These are phyloP conservation scores for Myopa testacea DNA, from an alignment of 2,888 invertebrate species.

Conservation along the genomic window DNA sequence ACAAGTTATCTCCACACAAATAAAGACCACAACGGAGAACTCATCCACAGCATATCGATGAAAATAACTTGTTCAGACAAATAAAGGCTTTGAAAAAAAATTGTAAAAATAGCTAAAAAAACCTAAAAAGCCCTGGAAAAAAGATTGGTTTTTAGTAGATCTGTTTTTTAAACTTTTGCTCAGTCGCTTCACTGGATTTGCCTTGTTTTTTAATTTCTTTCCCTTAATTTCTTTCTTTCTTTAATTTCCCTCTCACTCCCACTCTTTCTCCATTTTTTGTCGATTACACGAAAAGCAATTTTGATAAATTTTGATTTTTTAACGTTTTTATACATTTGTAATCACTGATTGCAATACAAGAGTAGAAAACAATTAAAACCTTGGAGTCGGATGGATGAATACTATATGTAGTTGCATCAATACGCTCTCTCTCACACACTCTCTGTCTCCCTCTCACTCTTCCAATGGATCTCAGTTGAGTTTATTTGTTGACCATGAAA, in stretches of 20 bases:
- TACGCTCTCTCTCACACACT: no score
- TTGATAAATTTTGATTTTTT: conserved; percentile 32
- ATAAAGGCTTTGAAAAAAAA: conserved; percentile 13
- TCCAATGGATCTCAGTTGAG: no score
- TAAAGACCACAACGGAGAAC: conserved; percentile 16
- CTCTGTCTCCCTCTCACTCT: no score
- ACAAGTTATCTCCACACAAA: conserved; percentile 4
- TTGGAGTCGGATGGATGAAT: no score
- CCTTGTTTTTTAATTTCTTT: background rate
- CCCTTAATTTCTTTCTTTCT: background rate
- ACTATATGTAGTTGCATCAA: no score
- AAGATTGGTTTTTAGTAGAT: no score
- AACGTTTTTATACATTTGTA: conserved; percentile 35
- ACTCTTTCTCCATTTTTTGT: conserved; percentile 10
- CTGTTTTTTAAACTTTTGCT: no score
- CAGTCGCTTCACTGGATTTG: background rate
- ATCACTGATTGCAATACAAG: background rate
- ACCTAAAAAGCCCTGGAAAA: background rate
- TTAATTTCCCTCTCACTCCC: background rate
- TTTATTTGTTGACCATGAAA: no score
- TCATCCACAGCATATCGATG: conserved; percentile 29
- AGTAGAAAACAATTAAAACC: no score
- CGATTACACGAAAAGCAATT: conserved; percentile 34
- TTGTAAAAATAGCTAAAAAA: background rate
- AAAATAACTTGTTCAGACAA: conserved; percentile 27